Base-by-base conservation (phyloP, 2,113 vertebrate genomes). In the Myiopsitta monachus region DNA sequence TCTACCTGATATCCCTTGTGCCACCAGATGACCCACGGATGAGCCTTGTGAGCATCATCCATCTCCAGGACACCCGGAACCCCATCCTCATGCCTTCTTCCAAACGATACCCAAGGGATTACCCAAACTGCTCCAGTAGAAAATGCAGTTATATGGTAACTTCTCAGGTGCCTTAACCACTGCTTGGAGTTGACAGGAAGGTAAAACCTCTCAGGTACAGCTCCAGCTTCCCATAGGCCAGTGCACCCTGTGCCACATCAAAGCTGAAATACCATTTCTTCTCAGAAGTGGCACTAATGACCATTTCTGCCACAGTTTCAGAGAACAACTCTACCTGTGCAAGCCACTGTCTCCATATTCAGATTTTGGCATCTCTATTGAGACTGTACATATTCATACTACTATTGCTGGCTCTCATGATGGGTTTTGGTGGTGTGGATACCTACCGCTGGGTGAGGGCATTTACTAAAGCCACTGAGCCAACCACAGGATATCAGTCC, bases 201-300 rank as follows among this genome's bases (percentile, higher is more conserved):
- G 23, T 76, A n/a, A 63, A 76, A 63, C 16, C 61, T 74, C 49
- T 14, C 36, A 19, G 28, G n/a, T 68, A 23, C 0, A 76, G 28
- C 73, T 92, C 54, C 46, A 70, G 41, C 23, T 49, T 57, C 51
- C 30, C 51, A 52, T 10, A 18, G 36, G 9, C 28, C 64, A 77
- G 39, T 3, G 16, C 22, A 61, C 36, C 31, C 49, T 0, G 0
- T 4, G 28, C 18, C 11, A 31, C 31, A 63, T 54, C 24, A 30
- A 64, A 81, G 44, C 23, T 39, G 54, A 83, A 80, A 61, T 3
- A 18, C 1, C 2, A 1, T 11, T 75, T 83, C 22, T 28, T 30
- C 72, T 83, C 62, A 43, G 57, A 72, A 83, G 22, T 24, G n/a
- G 10, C 61, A 57, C 18, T 14, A 27, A 28, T 1, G 26, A 46